These are phyloP conservation scores for Aptenodytes patagonicus DNA, from an alignment of 2,113 vertebrate genomes.

Conservation along the genomic window DNA sequence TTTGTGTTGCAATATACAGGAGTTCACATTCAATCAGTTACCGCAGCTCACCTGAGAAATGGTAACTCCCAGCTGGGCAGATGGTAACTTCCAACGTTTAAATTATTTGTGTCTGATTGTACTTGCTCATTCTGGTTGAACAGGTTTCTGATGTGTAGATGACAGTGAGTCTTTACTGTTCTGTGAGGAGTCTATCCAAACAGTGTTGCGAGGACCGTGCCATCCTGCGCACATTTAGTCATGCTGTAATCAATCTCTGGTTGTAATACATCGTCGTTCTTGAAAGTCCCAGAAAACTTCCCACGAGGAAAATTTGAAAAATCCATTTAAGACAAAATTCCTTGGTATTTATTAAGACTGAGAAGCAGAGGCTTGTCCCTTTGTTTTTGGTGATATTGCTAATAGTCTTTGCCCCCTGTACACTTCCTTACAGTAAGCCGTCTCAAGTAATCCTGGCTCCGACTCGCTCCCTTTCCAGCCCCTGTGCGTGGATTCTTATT, in stretches of 20 bases:
- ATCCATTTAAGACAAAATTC: neutral
- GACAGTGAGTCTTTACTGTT: neutral
- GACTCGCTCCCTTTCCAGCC: neutral
- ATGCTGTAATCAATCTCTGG: neutral
- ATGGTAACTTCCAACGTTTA: neutral
- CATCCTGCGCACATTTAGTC: neutral
- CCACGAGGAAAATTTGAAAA: neutral
- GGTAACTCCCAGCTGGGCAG: neutral
- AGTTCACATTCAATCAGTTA: neutral
- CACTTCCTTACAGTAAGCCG: fast-evolving
- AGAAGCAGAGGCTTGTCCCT: neutral
- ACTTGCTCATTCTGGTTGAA: neutral
- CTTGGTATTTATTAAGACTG: neutral
- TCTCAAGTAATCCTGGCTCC: fast-evolving
- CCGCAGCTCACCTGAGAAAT: neutral
- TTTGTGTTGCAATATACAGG: neutral
- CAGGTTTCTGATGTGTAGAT: neutral
- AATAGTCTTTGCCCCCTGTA: neutral
- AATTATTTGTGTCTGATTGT: neutral
- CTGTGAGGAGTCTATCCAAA: neutral
- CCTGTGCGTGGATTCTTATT: neutral
- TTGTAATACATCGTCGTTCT: neutral
- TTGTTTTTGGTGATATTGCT: neutral
- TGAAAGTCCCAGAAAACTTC: neutral
- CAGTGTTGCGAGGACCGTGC: neutral